Percentiles rank a stretch among this genome's conserved stretches.
phyloP scores from a whole-genome alignment of 2,113 vertebrate species.

The Athene noctua region DNA sequence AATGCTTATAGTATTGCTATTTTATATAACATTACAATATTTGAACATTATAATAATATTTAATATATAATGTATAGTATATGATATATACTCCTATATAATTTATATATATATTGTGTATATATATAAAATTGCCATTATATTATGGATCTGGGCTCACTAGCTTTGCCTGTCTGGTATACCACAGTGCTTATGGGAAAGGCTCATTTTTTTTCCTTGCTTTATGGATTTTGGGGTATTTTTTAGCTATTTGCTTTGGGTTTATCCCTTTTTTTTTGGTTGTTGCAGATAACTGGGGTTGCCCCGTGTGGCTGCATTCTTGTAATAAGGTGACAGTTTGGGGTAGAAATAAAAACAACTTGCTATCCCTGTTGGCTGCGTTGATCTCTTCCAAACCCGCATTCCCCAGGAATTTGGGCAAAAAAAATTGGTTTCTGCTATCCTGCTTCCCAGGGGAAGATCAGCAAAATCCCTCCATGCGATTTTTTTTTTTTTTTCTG shows the following conservation, averaged over 20 bases:
- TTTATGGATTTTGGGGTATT: not conserved
- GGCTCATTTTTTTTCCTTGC: not conserved
- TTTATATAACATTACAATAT: not conserved
- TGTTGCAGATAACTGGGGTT: not conserved
- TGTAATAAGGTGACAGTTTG: not conserved
- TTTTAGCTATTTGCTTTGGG: not conserved
- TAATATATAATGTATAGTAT: too few species aligned
- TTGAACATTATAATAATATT: not conserved
- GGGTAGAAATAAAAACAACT: not conserved
- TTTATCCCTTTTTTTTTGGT: not conserved
- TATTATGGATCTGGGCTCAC: not conserved
- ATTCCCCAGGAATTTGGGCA: not conserved
- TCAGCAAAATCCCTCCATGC: not conserved
- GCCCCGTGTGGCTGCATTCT: rapidly evolving
- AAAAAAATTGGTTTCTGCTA: not conserved
- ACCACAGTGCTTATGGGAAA: not conserved
- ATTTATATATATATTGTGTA: too few species aligned
- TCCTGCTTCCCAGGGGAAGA: not conserved
- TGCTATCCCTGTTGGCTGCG: rapidly evolving
- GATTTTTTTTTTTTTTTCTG: not conserved
- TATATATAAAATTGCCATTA: not conserved
- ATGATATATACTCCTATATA: too few species aligned
- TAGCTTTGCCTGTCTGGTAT: rapidly evolving
- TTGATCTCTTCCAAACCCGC: not conserved
- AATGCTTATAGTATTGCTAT: not conserved